Evolutionary conservation across 1,140 invertebrate species (phyloP), one percentile per base, ranked within the genome.

Genomic region (Penaeus indicus): DNA sequence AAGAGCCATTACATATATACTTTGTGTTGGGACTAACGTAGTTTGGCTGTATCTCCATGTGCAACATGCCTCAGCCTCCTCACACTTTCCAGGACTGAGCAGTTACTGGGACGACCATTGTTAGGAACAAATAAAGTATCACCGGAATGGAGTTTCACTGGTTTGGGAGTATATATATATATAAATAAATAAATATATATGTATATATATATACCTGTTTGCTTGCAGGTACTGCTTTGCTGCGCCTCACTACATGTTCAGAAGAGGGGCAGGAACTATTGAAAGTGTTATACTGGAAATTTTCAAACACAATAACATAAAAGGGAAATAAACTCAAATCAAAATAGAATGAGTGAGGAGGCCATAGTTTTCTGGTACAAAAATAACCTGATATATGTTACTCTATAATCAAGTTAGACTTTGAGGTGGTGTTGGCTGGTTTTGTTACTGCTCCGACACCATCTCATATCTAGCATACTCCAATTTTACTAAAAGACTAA

Each of bases 51-150:
- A 83, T 84, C 72, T 84, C 87, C 82, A 84, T 88, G 81, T 84
- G 81, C 87, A 77, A 84, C 69, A 83, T 83, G 81, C 81, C 81
- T 88, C 82, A 88, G 87, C 87, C 87, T 88, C 87, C 87, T 88
- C 87, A 88, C 87, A 88, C 87, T 84, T 88, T 88, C 87, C 87
- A 88, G 84, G 87, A 86, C 84, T 88, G 87, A 88, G 87, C 87
- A 88, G 84, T 88, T 88, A 84, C 87, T 88, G 87, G 87, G 87
- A 88, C 87, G 87, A 88, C 81, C 87, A 88, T 88, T 69, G 84
- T 88, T 88, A 88, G 81, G 87, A 88, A 88, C 87, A 88, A 88
- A 88, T 88, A 88, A 88, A 88, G 87, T 84, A 88, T 88, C 87
- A 88, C 87, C 87, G 87, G 87, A 88, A 88, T 88, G 87, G 87